Base-by-base conservation (phyloP, 1,140 invertebrate species). In the Aphelinus atriplicis region DNA sequence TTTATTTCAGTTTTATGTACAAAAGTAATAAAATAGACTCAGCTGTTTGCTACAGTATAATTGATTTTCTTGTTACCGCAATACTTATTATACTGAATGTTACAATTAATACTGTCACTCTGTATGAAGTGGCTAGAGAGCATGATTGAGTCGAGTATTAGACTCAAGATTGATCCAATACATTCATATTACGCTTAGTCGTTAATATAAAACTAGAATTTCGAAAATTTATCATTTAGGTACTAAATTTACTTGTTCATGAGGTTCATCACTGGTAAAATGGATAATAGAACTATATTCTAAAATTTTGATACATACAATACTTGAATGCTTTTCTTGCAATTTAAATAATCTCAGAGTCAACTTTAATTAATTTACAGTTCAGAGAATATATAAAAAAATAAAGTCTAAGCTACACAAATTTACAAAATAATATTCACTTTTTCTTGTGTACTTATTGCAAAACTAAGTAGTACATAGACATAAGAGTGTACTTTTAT, bases 1-100 rank as follows among this genome's bases (percentile, higher is more conserved):
- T 83, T 83, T 83, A 81, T 84, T 81, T 73, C 68, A 79, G 78
- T 75, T 81, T 63, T 82, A 82, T 83, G 80, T 84, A 84, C 81
- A 84, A 84, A 82, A 77, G 67, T 82, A 81, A 71, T 81, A 84
- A 83, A 83, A 83, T 84, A 82, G 73, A 82, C 60, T 70, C 55
- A 55, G 61, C 56, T 72, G 42, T 43, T 77, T 73, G 60, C n/a
- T 69, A 77, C 48, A 78, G 71, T 71, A 69, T 56, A 69, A 9
- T 63, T 42, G 43, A 74, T 74, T 61, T 70, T 74, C 64, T 56
- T 70, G 50, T 58, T 48, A 56, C 6, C 53, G 61, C 43, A 64
- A 56, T 63, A 60, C 56, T 60, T 68, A 69, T 69, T 74, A 75
- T 65, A 76, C 68, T 76, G 69, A 76, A 76, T 66, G 48, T 76